Base-by-base conservation (phyloP, 2,888 invertebrate genomes). In the Ernsta delagoae region DNA sequence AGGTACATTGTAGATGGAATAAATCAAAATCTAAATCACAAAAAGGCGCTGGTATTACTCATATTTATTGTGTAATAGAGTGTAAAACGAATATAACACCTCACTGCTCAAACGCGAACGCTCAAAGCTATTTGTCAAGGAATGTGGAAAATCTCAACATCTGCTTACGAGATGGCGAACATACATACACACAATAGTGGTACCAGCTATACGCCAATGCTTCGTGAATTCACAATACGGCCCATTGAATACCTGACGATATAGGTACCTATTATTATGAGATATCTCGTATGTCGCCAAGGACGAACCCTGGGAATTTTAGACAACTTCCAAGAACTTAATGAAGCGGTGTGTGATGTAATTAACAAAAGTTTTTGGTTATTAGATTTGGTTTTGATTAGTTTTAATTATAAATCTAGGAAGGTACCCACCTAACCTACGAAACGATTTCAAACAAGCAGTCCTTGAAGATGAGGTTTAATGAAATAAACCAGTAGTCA, bases 151-250 rank as follows among this genome's bases (percentile, higher is more conserved):
- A 45, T 60, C 60, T 45, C 5, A 31, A 60, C 45, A 60, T 61
- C 12, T 62, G 12, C 16, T 34, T 39, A 16, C 50, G 9, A 50
- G 48, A 50, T 50, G 61, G 61, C 45, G 45, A 5, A 24, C 24
- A 24, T 24, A 24, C 11, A 43, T 53, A 60, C 34, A 66, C 65
- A 54, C 59, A 86, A 85, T 86, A 77, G 83, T 82, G 83, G 84
- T 85, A 82, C 83, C 77, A 86, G 83, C 81, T 70, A 73, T 79
- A 77, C 74, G 80, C 77, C 79, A 77, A 82, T 81, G 78, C 77
- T 67, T 78, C 75, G 79, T 81, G 80, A 77, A 80, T 81, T 79
- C 79, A 79, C 79, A 74, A 79, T 79, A 77, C 43, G 36, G 59
- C 70, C 81, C 74, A 80, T 82, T 82, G 78, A 83, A 78, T 78